phyloP scores from a whole-genome alignment of 2,797 vertebrate genomes.

The Brachymystax lenok region DNA sequence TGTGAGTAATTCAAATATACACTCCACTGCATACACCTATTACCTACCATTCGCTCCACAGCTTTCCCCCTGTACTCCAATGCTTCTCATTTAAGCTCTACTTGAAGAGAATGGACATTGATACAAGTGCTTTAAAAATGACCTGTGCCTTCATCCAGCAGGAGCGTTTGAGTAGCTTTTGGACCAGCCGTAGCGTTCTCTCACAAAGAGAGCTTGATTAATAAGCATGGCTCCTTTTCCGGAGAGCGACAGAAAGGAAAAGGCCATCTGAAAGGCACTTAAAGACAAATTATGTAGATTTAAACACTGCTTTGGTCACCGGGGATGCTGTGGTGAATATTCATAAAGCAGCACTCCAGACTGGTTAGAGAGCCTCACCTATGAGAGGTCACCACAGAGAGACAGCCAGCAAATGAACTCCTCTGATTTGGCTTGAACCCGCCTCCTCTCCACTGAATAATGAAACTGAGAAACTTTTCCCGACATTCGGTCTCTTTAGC shows the following conservation, averaged over 20 bases:
- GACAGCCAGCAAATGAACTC: conserved; percentile 60
- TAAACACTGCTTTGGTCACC: conserved; percentile 73
- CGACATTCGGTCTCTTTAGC: neutral
- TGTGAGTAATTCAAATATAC: neutral
- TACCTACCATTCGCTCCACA: neutral
- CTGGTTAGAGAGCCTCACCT: conserved; percentile 47
- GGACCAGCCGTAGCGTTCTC: conserved; percentile 27
- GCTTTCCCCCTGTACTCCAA: conserved; percentile 27
- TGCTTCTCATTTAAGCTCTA: conserved; percentile 34
- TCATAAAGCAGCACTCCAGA: conserved; percentile 65
- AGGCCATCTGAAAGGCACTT: conserved; percentile 79
- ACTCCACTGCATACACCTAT: conserved; percentile 18
- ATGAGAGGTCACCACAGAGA: conserved; percentile 54
- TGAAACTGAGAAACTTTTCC: conserved; percentile 7
- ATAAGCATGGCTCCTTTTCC: conserved; percentile 68
- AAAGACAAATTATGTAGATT: conserved; percentile 79
- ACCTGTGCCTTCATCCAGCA: conserved; percentile 30
- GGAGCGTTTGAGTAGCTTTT: conserved; percentile 35
- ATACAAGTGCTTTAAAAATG: conserved; percentile 37
- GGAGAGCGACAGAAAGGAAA: conserved; percentile 67
- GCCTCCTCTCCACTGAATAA: conserved; percentile 16
- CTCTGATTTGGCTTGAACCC: conserved; percentile 30
- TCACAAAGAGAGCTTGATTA: conserved; percentile 72
- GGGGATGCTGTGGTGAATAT: conserved; percentile 70
- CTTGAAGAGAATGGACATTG: conserved; percentile 40